phyloP scores from a whole-genome alignment of 2,113 vertebrate genomes.

The Cromileptes altivelis region DNA sequence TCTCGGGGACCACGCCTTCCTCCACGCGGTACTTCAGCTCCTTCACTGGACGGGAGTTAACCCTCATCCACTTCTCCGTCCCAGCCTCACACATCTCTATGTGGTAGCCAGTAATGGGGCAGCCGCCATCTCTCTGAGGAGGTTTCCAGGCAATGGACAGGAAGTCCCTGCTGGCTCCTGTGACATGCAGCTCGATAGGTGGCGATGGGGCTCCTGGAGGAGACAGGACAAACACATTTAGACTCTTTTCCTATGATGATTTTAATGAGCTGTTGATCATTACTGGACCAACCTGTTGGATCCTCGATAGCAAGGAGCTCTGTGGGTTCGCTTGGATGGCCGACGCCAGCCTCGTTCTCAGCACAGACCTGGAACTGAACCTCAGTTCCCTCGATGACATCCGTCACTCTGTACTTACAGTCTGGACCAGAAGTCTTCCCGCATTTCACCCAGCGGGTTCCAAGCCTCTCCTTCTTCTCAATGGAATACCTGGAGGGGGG shows the following conservation, averaged over 20 bases:
- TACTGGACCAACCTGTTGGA: conserved; percentile 87
- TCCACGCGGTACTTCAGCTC: conserved; percentile 94
- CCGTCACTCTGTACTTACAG: conserved; percentile 94
- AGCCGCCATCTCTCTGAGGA: conserved; percentile 93
- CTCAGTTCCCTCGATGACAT: conserved; percentile 96
- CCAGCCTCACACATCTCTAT: conserved; percentile 96
- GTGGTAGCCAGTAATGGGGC: conserved; percentile 93
- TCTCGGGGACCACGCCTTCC: conserved; percentile 95
- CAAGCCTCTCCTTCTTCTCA: conserved; percentile 98
- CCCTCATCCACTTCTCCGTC: conserved; percentile 98
- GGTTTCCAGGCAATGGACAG: conserved; percentile 96
- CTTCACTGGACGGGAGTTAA: conserved; percentile 97
- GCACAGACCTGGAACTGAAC: conserved; percentile 97
- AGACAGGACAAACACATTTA: background rate
- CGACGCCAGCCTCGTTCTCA: conserved; percentile 97
- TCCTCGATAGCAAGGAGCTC: conserved; percentile 95
- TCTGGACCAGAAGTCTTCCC: conserved; percentile 95
- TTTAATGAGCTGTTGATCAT: background rate
- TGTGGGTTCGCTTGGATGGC: conserved; percentile 97
- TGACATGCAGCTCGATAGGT: conserved; percentile 95
- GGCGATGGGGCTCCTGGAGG: conserved; percentile 91
- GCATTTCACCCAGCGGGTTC: conserved; percentile 97
- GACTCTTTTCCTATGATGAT: background rate
- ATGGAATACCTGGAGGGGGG: conserved; percentile 88
- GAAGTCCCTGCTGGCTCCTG: conserved; percentile 92